These are phyloP conservation scores for Trachythela sp. DNA, from an alignment of 64 coral and sea anemone species.

Conservation along the genomic window DNA sequence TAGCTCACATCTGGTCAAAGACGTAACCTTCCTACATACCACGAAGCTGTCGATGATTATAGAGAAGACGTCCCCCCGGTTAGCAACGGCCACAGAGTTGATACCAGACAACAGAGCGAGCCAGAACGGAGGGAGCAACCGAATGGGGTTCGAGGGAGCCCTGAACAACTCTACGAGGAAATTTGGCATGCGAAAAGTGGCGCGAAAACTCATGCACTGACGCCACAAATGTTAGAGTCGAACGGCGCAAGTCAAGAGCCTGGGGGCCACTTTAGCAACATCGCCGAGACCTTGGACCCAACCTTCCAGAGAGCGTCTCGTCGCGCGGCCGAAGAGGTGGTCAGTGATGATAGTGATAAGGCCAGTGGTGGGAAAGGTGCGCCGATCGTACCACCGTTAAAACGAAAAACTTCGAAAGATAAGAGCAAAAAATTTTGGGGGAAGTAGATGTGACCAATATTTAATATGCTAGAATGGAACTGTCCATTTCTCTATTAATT, in stretches of 20 bases:
- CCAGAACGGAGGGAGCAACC: not conserved
- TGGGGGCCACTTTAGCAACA: not conserved
- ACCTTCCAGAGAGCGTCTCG: not conserved
- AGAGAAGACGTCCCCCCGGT: not conserved
- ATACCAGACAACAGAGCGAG: not conserved
- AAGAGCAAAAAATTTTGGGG: not conserved
- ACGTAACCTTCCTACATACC: not conserved
- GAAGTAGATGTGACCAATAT: not conserved
- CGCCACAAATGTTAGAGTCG: not conserved
- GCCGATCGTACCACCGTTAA: not conserved
- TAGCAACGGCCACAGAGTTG: not conserved
- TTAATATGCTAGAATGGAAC: too few relatives aligned
- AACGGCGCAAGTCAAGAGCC: not conserved
- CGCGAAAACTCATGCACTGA: not conserved
- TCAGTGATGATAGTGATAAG: not conserved
- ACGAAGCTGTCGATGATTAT: not conserved
- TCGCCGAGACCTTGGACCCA: not conserved
- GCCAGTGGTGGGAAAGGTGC: not conserved
- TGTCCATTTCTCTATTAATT: too few relatives aligned
- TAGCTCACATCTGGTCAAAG: not conserved
- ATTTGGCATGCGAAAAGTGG: not conserved
- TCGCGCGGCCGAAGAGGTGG: not conserved
- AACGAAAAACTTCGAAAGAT: not conserved
- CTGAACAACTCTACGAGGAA: not conserved
- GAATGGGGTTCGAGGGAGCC: not conserved